Conservation (phyloP, 1,140 invertebrate genomes). For the Neotoxoptera formosana region DNA sequence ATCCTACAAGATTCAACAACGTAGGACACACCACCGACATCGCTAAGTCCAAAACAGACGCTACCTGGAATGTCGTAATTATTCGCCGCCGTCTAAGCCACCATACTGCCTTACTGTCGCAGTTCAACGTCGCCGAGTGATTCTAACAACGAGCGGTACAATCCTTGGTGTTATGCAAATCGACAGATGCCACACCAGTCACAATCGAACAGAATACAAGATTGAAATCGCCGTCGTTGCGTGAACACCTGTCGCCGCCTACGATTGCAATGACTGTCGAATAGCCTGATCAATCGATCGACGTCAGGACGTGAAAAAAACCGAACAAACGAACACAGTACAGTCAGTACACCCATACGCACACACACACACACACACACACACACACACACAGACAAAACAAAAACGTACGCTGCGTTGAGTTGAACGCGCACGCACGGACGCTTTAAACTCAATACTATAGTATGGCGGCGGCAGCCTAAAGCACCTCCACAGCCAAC, state of each 20-base stretch:
- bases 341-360: neutral
- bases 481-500: neutral
- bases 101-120: neutral
- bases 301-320: neutral
- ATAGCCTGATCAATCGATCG: neutral
- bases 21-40: conserved; percentile 16
- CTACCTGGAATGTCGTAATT: neutral
- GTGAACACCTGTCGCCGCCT: neutral
- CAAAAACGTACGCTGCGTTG: neutral
- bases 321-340: too few relatives aligned
- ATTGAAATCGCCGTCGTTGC: neutral
- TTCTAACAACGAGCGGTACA: neutral
- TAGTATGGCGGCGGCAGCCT: neutral
- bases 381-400: neutral
- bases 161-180: neutral
- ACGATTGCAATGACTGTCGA: neutral
- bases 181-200: neutral
- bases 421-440: neutral
- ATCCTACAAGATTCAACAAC: conserved; percentile 92
- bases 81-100: neutral
- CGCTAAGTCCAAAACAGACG: neutral
- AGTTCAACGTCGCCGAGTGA: neutral
- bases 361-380: neutral
- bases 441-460: neutral
- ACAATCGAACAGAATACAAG: neutral